These are phyloP conservation scores for Epizoanthus scotinus DNA, from an alignment of 92 coral and sea anemone species.

Conservation along the genomic window DNA sequence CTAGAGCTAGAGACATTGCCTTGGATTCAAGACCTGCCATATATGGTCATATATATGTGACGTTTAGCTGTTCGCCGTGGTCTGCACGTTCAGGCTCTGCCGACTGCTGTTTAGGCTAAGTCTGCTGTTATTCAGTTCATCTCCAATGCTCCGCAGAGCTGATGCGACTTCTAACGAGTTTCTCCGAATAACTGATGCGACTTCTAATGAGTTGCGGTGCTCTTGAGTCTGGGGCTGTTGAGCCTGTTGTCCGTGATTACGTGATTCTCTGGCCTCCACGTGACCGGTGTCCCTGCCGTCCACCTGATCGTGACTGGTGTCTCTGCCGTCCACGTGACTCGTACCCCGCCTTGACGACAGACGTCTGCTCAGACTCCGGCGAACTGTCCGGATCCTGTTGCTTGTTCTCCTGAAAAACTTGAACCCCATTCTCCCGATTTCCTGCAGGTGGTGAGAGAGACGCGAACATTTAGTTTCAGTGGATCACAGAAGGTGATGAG, in stretches of 20 bases:
- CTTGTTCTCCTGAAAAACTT: conserved; percentile 18
- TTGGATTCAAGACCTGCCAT: too few species aligned
- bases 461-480: background rate
- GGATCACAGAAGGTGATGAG: background rate
- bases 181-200: conserved; percentile 20
- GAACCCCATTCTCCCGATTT: conserved; percentile 9
- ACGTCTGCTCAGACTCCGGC: conserved; percentile 23
- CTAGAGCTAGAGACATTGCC: too few species aligned
- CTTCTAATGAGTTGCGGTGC: background rate
- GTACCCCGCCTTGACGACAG: background rate
- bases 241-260: background rate
- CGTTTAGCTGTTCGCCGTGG: too few species aligned
- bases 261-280: background rate
- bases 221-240: background rate
- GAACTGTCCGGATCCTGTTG: conserved; percentile 13
- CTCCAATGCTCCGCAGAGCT: conserved; percentile 29
- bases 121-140: conserved; percentile 37
- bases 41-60: too few species aligned
- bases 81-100: conserved; percentile 22
- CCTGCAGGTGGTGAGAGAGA: background rate
- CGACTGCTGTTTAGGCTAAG: conserved; percentile 33
- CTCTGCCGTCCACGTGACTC: too few species aligned
- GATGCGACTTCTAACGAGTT: conserved; percentile 18
- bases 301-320: background rate
- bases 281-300: background rate